These are phyloP conservation scores for Adelognathus sp. DNA, from an alignment of 2,888 invertebrate genomes.

Conservation along the genomic window DNA sequence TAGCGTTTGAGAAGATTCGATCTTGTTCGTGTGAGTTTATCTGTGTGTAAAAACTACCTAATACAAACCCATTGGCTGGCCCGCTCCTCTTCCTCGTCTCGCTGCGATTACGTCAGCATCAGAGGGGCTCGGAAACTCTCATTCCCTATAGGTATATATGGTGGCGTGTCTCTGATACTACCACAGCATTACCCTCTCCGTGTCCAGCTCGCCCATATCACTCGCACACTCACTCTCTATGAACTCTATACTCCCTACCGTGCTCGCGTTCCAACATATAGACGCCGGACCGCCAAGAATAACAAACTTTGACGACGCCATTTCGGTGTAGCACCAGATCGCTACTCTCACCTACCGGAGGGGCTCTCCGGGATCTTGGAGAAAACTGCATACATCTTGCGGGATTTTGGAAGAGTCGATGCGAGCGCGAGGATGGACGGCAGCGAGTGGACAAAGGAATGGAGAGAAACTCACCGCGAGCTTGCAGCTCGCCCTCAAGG, in stretches of 20 bases:
- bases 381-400: not conserved
- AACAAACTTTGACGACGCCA: constrained; percentile 34
- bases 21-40: not conserved
- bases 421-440: not conserved
- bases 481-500: not conserved
- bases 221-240: not conserved
- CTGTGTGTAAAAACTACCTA: not conserved
- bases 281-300: constrained; percentile 3
- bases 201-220: not conserved
- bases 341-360: not conserved
- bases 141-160: not conserved
- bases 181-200: constrained; percentile 7
- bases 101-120: constrained; percentile 25
- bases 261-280: not conserved
- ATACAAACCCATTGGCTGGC: not conserved
- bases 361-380: not conserved
- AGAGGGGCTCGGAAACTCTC: constrained; percentile 14
- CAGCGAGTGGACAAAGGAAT: not conserved
- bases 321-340: constrained; percentile 12
- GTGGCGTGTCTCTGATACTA: not conserved
- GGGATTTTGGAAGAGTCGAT: constrained; percentile 8
- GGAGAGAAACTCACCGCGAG: not conserved
- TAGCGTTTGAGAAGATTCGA: not conserved
- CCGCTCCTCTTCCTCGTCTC: not conserved
- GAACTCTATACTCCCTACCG: not conserved